Evolutionary conservation across 2,797 vertebrate genomes (phyloP).

Genomic region (Hyperoplus immaculatus): DNA sequence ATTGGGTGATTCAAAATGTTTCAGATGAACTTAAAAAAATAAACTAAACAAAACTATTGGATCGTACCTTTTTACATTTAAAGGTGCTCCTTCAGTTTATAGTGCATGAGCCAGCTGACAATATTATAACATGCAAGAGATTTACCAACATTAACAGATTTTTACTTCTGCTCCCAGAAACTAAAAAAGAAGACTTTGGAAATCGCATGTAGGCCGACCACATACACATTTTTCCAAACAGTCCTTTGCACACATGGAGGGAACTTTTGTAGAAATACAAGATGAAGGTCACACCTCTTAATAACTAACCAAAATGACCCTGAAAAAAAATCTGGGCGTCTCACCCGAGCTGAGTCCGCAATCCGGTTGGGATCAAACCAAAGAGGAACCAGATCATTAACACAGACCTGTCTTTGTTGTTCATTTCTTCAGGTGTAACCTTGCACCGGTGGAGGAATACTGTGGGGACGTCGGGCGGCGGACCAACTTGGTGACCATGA

Average conservation of each 20-base stretch:
- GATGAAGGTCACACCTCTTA: too few relatives aligned
- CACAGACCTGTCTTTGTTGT: neutral
- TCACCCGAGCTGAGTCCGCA: too few relatives aligned
- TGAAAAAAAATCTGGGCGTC: too few relatives aligned
- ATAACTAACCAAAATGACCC: too few relatives aligned
- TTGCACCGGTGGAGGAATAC: constrained; percentile 96
- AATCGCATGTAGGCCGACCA: neutral
- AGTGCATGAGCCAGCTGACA: neutral
- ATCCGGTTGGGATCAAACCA: neutral
- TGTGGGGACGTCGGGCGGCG: constrained; percentile 90
- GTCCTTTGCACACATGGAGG: too few relatives aligned
- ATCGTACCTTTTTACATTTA: too few relatives aligned
- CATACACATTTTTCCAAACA: constrained; percentile 1
- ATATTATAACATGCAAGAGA: neutral
- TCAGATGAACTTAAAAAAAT: neutral
- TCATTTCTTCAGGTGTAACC: constrained; percentile 89
- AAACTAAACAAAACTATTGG: neutral
- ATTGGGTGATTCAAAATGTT: too few relatives aligned
- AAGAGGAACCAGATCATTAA: neutral
- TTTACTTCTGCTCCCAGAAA: too few relatives aligned
- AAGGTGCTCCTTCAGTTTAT: neutral
- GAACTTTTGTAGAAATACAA: too few relatives aligned
- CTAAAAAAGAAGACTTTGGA: neutral
- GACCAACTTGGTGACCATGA: constrained; percentile 97
- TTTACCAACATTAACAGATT: neutral